phyloP scores from a whole-genome alignment of 2,797 vertebrate species.

The Sebastes taczanowskii region DNA sequence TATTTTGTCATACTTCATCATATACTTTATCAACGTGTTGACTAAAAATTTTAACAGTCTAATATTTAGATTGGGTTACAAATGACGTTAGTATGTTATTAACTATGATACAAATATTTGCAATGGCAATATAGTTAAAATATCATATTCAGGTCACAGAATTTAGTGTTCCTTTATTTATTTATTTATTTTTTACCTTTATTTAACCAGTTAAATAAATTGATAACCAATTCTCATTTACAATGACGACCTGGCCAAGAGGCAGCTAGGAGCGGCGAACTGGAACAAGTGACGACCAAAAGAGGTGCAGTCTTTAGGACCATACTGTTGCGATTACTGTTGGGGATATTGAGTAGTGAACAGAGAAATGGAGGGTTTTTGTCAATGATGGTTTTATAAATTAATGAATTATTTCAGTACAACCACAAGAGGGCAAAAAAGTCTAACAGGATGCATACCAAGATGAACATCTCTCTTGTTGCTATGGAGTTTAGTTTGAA shows the following conservation, averaged over 20 bases:
- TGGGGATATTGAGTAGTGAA: not conserved
- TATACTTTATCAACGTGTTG: not conserved
- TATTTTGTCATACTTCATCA: not conserved
- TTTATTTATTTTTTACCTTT: not conserved
- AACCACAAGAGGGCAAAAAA: conserved; percentile 10
- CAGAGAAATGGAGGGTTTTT: not conserved
- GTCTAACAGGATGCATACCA: not conserved
- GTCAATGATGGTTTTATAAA: not conserved
- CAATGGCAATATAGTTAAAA: not conserved
- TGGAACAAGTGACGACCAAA: too few species aligned
- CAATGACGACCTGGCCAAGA: not conserved
- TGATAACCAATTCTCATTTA: not conserved
- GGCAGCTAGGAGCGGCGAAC: not conserved
- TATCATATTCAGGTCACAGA: not conserved
- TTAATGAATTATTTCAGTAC: not conserved
- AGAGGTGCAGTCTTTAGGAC: not conserved
- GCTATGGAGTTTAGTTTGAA: not conserved
- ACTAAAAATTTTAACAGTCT: not conserved
- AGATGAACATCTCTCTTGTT: not conserved
- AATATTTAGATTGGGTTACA: not conserved
- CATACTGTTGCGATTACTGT: not conserved
- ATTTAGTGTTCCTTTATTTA: not conserved
- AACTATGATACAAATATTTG: not conserved
- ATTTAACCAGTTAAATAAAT: not conserved
- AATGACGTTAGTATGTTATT: not conserved